Evolutionary conservation across 2,797 vertebrate species (phyloP).

Genomic region (Apogon talboti): DNA sequence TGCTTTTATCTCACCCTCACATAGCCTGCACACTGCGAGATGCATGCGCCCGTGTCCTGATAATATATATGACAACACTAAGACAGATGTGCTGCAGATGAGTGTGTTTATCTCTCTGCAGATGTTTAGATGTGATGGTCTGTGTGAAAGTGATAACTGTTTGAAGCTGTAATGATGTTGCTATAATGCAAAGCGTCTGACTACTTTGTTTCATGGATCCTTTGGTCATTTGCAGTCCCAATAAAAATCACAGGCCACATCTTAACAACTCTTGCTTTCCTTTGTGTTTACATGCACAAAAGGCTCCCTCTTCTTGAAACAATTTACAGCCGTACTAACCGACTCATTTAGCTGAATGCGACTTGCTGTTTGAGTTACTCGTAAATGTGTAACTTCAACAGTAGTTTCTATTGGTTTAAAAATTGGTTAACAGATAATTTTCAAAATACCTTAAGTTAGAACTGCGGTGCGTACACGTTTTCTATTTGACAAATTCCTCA

Average conservation of each 20-base stretch:
- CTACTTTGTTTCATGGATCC: constrained; percentile 43
- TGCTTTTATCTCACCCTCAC: constrained; percentile 72
- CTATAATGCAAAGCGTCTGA: constrained; percentile 36
- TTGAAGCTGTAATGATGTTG: constrained; percentile 23
- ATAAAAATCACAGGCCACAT: constrained; percentile 27
- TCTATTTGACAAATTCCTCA: no score
- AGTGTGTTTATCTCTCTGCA: constrained; percentile 20
- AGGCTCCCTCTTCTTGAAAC: not conserved
- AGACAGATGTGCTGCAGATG: not conserved
- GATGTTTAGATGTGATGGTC: not conserved
- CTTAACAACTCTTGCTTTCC: not conserved
- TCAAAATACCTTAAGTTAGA: no score
- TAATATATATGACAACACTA: constrained; percentile 26
- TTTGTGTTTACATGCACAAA: constrained; percentile 8
- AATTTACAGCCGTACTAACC: constrained; percentile 3
- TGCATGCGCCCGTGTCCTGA: constrained; percentile 41
- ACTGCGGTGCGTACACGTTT: no score
- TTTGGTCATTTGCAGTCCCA: constrained; percentile 19
- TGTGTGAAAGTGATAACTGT: constrained; percentile 5
- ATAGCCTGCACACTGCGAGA: constrained; percentile 28
- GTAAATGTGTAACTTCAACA: not conserved
- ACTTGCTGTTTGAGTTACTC: not conserved
- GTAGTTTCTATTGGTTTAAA: no score
- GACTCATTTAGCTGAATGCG: not conserved
- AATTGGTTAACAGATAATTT: no score